Percentiles rank a stretch among this genome's conserved stretches.
Conservation (phyloP, 2,888 invertebrate species). For the Resseliella maxima region DNA sequence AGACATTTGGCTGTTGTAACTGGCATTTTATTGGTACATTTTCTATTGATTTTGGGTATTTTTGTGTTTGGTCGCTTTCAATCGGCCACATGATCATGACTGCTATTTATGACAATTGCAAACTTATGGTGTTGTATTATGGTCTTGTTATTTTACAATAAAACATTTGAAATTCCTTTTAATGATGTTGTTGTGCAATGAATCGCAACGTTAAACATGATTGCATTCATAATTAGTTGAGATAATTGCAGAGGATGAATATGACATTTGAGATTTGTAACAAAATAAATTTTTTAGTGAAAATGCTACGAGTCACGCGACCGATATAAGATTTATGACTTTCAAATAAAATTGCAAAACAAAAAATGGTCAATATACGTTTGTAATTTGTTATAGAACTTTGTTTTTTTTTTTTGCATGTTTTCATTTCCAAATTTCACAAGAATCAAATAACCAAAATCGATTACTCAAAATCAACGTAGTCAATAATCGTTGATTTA, state of each 20-base stretch:
- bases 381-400: too few species aligned
- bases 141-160: neutral
- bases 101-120: neutral
- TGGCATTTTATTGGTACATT: neutral
- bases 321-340: too few species aligned
- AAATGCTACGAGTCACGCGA: too few species aligned
- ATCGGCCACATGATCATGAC: neutral
- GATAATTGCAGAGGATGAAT: neutral
- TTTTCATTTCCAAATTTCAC: too few species aligned
- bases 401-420: too few species aligned
- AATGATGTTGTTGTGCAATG: slow-evolving; percentile 6
- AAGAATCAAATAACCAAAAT: too few species aligned
- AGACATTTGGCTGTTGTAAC: neutral
- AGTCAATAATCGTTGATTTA: too few species aligned
- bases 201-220: neutral
- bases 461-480: too few species aligned
- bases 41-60: neutral
- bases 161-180: neutral
- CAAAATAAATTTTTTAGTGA: too few species aligned
- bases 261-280: neutral
- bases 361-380: too few species aligned
- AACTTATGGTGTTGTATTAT: neutral
- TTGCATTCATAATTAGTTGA: slow-evolving; percentile 1
- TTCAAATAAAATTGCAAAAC: too few species aligned
- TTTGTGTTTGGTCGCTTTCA: slow-evolving; percentile 6